Evolutionary conservation across 2,797 vertebrate genomes (phyloP).

Genomic region (Eurystomus glaucurus): DNA sequence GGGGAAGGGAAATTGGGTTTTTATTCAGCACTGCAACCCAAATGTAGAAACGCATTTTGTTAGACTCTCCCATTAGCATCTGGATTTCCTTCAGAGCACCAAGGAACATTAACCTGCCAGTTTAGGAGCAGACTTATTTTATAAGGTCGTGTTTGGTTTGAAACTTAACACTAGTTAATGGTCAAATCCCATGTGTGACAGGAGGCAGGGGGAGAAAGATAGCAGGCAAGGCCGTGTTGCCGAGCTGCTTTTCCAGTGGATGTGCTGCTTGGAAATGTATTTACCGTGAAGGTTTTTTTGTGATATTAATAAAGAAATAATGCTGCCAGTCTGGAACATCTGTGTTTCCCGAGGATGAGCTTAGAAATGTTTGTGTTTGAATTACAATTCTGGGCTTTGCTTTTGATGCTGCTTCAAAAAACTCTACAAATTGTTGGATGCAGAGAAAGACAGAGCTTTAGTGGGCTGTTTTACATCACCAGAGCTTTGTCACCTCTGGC

Average conservation of each 20-base stretch:
- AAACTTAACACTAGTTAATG: not conserved
- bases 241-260: not conserved
- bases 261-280: not conserved
- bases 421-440: accelerated
- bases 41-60: not conserved
- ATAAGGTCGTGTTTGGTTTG: not conserved
- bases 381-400: accelerated
- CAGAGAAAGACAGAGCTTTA: not conserved
- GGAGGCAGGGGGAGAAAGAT: not conserved
- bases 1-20: slow-evolving; percentile 6
- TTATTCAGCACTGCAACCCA: not conserved
- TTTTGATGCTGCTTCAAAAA: not conserved
- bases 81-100: not conserved
- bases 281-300: accelerated
- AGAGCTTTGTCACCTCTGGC: not conserved
- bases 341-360: not conserved
- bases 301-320: not conserved
- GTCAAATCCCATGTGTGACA: not conserved
- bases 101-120: not conserved
- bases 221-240: not conserved
- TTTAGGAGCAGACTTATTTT: not conserved
- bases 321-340: not conserved
- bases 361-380: not conserved
- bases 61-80: not conserved
- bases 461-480: accelerated